Base-by-base conservation (phyloP, 2,797 vertebrate genomes). In the Halcyon smyrnensis region DNA sequence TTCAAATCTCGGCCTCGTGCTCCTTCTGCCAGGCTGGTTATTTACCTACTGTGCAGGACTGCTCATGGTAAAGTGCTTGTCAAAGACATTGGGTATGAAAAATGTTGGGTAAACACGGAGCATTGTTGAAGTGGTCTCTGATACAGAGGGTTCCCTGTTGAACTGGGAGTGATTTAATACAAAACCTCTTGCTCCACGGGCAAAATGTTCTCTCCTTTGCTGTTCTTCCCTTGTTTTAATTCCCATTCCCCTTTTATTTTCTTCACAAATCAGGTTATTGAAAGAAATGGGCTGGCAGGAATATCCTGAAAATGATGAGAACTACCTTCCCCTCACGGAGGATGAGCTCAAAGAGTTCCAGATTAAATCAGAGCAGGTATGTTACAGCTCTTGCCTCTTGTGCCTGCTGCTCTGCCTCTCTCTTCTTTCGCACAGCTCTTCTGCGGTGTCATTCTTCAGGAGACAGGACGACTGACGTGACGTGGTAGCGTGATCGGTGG, bases 271-370 rank as follows among this genome's bases (percentile, higher is more conserved):
- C 89, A 99, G 99, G 98, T 98, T 99, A 98, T 96, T 99, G 98
- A 99, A 99, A 98, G 99, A 99, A 97, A 99, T 99, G 99, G 99
- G 99, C 96, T 99, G 99, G 99, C 99, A 99, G 98, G 99, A 99
- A 90, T 98, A 99, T 95, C 99, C 99, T 94, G 99, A 99, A 98
- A 99, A 99, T 18, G 99, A 99, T 90, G 99, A 99, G 97, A 99
- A 99, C 98, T 99, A 99, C 98, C 98, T 99, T 98, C 99, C 99
- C 81, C 98, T 99, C 97, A 99, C 99, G 3, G 99, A 99, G 97
- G 99, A 99, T 76, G 99, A 99, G 97, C 98, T 99, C 97, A 99
- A 97, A 98, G 99, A 99, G 98, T 99, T 99, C 97, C 99, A 99
- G 94, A 98, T 99, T 97, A 99, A 99, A 98, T 99, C 99, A 41